Evolutionary conservation across 2,113 vertebrate genomes (phyloP).

Genomic region (Lagopus muta): DNA sequence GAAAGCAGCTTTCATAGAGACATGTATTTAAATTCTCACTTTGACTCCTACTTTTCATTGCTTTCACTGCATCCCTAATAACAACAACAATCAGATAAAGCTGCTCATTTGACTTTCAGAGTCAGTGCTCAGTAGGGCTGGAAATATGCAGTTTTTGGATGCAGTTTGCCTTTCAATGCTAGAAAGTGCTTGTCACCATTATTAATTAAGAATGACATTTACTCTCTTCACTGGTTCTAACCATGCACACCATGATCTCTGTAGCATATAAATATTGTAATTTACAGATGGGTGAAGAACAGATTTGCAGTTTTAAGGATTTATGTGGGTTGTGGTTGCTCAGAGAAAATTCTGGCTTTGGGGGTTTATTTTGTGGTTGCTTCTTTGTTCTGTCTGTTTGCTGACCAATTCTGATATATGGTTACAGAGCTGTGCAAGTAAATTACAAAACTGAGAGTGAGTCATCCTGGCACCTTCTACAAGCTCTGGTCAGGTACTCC

Average conservation of each 20-base stretch:
- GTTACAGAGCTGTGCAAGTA: background rate
- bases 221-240: background rate
- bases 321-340: background rate
- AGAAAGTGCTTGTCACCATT: background rate
- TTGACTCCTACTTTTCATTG: background rate
- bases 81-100: background rate
- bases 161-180: background rate
- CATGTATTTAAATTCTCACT: background rate
- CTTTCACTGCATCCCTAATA: background rate
- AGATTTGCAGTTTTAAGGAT: background rate
- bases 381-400: background rate
- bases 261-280: background rate
- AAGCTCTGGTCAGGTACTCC: background rate
- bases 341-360: background rate
- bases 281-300: background rate
- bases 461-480: background rate
- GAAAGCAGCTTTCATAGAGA: background rate
- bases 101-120: slow-evolving; percentile 14
- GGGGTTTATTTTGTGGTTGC: background rate
- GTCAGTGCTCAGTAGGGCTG: background rate
- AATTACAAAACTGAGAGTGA: background rate
- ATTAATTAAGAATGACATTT: background rate
- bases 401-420: background rate
- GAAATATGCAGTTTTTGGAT: background rate
- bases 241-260: background rate